Conservation (phyloP, 2,888 invertebrate species). For the Callosobruchus maculatus region DNA sequence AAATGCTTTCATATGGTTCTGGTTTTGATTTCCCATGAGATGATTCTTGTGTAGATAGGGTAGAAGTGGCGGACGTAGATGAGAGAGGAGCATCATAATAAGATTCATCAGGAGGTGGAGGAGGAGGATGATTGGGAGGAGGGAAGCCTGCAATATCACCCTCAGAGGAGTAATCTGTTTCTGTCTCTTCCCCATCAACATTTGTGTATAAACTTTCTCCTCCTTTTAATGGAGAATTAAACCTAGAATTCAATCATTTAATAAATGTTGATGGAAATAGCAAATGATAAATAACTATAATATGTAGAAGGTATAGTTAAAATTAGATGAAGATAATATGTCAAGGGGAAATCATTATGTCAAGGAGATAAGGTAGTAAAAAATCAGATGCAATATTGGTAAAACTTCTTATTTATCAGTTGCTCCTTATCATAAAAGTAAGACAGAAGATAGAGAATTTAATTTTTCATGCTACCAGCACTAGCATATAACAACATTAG, state of each 20-base stretch:
- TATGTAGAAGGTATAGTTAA: too few relatives aligned
- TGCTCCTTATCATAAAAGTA: too few relatives aligned
- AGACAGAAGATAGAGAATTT: too few relatives aligned
- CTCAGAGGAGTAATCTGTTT: constrained; percentile 16
- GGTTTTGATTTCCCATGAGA: constrained; percentile 25
- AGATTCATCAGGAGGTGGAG: constrained; percentile 55
- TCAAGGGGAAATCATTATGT: too few relatives aligned
- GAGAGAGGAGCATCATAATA: constrained; percentile 53
- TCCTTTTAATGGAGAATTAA: constrained; percentile 32
- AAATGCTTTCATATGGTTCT: constrained; percentile 48
- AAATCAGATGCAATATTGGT: too few relatives aligned
- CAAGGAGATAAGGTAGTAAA: too few relatives aligned
- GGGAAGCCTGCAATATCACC: constrained; percentile 46
- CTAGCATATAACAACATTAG: too few relatives aligned
- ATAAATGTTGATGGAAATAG: too few relatives aligned
- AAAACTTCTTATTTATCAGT: too few relatives aligned
- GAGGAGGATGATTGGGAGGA: constrained; percentile 58
- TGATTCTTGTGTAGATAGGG: constrained; percentile 44
- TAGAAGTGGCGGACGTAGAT: constrained; percentile 38
- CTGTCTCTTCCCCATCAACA: constrained; percentile 23
- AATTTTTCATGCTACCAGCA: too few relatives aligned
- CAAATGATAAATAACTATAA: too few relatives aligned
- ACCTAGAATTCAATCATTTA: constrained; percentile 9
- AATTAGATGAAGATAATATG: too few relatives aligned
- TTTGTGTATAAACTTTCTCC: constrained; percentile 37